Conservation (phyloP, 2,113 vertebrate genomes). For the Deroptyus accipitrinus region DNA sequence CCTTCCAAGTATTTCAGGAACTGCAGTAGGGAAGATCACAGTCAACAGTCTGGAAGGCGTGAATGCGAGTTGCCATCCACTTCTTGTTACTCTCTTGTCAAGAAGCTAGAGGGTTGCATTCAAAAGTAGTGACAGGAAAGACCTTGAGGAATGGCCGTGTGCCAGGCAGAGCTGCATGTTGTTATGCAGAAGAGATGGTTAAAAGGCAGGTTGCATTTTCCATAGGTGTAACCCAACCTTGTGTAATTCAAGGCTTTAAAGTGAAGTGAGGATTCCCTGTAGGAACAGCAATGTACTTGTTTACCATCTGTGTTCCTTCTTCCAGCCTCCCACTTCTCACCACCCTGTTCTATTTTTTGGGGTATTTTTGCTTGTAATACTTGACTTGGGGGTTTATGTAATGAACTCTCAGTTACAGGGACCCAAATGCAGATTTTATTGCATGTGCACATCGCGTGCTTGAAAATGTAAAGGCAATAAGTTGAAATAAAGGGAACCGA, state of each 20-base stretch:
- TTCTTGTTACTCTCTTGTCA: not conserved
- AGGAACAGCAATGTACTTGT: not conserved
- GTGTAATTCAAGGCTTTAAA: not conserved
- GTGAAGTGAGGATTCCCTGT: not conserved
- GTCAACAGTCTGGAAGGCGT: not conserved
- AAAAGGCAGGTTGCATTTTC: not conserved
- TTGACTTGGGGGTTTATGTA: not conserved
- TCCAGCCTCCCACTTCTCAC: not conserved
- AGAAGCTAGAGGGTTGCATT: not conserved
- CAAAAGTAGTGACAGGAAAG: not conserved
- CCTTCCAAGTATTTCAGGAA: not conserved
- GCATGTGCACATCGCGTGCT: not conserved
- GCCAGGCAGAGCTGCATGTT: not conserved
- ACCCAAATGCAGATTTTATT: not conserved
- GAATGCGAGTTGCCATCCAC: not conserved
- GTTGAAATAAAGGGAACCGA: constrained; percentile 25
- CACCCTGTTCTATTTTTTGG: not conserved
- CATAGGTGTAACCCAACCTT: not conserved
- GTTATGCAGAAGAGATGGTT: not conserved
- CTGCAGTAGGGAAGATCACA: not conserved
- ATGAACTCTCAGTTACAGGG: not conserved
- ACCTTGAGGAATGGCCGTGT: not conserved
- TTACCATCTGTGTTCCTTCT: not conserved
- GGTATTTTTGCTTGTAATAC: not conserved
- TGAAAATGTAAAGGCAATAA: constrained; percentile 25